Conservation (phyloP, 2,797 vertebrate genomes). For the Clarias platycephalus region DNA sequence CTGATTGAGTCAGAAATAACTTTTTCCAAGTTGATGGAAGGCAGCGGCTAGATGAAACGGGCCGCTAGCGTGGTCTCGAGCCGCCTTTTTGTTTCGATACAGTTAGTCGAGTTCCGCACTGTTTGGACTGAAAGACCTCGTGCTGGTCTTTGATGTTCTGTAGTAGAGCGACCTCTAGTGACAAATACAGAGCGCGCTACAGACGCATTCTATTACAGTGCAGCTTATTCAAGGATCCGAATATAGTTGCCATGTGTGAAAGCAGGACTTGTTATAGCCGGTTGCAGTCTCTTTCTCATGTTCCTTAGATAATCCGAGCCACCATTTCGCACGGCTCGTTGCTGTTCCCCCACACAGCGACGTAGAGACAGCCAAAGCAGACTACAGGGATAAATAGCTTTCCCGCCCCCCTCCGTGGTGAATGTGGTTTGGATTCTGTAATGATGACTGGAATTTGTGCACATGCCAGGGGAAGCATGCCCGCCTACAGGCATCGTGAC, state of each 20-base stretch:
- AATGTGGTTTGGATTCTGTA: slow-evolving; percentile 58
- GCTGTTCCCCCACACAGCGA: slow-evolving; percentile 50
- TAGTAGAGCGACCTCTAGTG: slow-evolving; percentile 65
- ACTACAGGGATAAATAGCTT: slow-evolving; percentile 61
- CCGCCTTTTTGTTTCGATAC: slow-evolving; percentile 58
- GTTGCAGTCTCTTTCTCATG: slow-evolving; percentile 27
- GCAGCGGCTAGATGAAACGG: slow-evolving; percentile 62
- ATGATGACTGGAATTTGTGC: slow-evolving; percentile 72
- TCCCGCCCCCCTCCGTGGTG: slow-evolving; percentile 56
- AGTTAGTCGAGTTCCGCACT: slow-evolving; percentile 49
- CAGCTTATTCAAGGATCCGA: not conserved
- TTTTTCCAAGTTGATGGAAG: slow-evolving; percentile 66
- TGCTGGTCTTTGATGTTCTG: slow-evolving; percentile 42
- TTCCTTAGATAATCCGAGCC: slow-evolving; percentile 50
- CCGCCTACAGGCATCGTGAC: slow-evolving; percentile 68
- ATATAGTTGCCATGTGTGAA: slow-evolving; percentile 12
- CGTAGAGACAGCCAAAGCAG: slow-evolving; percentile 54
- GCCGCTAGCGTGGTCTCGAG: slow-evolving; percentile 55
- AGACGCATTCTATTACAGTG: not conserved
- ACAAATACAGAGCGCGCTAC: slow-evolving; percentile 13
- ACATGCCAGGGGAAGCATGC: slow-evolving; percentile 68
- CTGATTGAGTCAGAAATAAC: slow-evolving; percentile 51
- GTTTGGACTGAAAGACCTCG: slow-evolving; percentile 25
- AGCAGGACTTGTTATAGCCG: slow-evolving; percentile 7
- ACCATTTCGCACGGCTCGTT: slow-evolving; percentile 62